phyloP scores from a whole-genome alignment of 2,113 vertebrate genomes.

The Strix aluco region DNA sequence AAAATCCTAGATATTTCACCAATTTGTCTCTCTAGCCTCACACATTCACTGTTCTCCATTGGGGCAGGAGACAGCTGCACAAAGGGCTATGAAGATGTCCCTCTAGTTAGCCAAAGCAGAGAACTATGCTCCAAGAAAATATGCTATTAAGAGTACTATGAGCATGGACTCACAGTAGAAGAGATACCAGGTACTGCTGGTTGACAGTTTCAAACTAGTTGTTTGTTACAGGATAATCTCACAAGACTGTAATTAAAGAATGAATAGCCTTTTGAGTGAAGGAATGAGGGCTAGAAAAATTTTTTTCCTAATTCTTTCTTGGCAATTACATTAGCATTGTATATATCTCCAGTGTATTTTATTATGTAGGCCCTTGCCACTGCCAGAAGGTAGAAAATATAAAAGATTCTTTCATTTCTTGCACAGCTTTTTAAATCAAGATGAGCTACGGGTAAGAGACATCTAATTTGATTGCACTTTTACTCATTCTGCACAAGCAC shows the following conservation, averaged over 20 bases:
- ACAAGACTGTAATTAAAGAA: not conserved
- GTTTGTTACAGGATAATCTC: not conserved
- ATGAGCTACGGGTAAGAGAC: not conserved
- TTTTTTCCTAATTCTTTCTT: not conserved
- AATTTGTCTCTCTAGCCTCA: not conserved
- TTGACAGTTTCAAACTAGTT: not conserved
- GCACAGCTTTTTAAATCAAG: not conserved
- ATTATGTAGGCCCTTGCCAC: not conserved
- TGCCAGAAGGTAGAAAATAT: not conserved
- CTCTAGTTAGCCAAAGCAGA: not conserved
- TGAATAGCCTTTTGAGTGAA: not conserved
- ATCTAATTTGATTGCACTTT: not conserved
- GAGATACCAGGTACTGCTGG: not conserved
- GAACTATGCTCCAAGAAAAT: not conserved
- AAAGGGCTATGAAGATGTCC: not conserved
- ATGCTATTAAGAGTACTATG: not conserved
- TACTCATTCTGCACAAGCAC: not conserved
- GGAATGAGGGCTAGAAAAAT: not conserved
- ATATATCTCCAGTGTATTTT: not conserved
- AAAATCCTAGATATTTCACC: not conserved
- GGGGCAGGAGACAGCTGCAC: not conserved
- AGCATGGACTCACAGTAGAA: not conserved
- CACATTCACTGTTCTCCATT: accelerated
- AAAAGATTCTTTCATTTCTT: not conserved
- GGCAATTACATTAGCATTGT: not conserved